phyloP scores from a whole-genome alignment of 2,113 vertebrate genomes.

The Indicator maculatus region DNA sequence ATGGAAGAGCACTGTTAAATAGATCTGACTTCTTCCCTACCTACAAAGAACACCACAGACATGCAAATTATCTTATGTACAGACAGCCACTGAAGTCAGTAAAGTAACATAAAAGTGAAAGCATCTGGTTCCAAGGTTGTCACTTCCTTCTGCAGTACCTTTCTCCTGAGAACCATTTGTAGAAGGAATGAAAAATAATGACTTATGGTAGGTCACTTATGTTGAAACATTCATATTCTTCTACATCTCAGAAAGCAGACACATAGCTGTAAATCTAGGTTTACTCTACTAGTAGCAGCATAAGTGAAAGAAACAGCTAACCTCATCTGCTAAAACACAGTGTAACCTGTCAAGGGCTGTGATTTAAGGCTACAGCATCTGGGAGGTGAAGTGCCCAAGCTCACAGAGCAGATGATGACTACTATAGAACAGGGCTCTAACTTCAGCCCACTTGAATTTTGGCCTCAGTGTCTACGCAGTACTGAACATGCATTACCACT shows the following conservation, averaged over 20 bases:
- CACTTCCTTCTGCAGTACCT: conserved; percentile 67
- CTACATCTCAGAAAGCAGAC: not conserved
- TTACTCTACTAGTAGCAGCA: not conserved
- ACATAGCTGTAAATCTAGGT: not conserved
- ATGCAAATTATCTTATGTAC: conserved; percentile 27
- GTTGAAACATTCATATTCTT: not conserved
- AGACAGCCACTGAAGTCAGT: not conserved
- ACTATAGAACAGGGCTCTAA: not conserved
- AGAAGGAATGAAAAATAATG: conserved; percentile 54
- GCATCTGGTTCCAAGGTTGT: conserved; percentile 32
- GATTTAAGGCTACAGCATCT: not conserved
- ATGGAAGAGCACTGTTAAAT: conserved; percentile 44
- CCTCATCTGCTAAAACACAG: not conserved
- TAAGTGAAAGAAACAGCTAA: not conserved
- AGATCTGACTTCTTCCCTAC: conserved; percentile 32
- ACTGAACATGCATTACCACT: not conserved
- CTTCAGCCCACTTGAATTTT: not conserved
- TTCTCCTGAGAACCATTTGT: conserved; percentile 68
- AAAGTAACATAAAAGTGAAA: not conserved
- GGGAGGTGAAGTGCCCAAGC: not conserved
- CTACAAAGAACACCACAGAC: conserved; percentile 47
- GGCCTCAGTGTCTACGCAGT: not conserved
- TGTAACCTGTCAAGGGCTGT: not conserved
- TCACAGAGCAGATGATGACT: not conserved
- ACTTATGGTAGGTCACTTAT: not conserved